phyloP scores from a whole-genome alignment of 2,888 invertebrate species.

The Pollenia amentaria region DNA sequence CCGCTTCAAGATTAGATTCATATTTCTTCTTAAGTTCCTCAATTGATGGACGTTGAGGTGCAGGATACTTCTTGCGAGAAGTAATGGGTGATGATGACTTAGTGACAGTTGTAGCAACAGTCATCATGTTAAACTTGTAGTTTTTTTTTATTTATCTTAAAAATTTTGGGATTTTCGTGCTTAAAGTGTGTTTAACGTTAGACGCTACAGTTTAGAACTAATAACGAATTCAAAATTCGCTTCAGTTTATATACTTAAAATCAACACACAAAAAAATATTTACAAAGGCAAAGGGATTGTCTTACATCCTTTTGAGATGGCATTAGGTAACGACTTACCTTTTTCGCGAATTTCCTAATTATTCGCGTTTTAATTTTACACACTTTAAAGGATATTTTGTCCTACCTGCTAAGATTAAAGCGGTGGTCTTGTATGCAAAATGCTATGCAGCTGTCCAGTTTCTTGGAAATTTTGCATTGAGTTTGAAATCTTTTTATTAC shows the following conservation, averaged over 20 bases:
- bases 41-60: slow-evolving; percentile 68
- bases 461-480: neutral
- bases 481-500: neutral
- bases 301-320: neutral
- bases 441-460: slow-evolving; percentile 28
- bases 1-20: neutral
- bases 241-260: slow-evolving; percentile 9
- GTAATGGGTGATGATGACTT: neutral
- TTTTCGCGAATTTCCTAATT: slow-evolving; percentile 25
- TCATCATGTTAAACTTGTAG: slow-evolving; percentile 10
- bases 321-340: neutral
- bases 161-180: neutral
- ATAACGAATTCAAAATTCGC: neutral
- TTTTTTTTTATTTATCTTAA: neutral
- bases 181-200: slow-evolving; percentile 36
- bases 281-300: neutral
- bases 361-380: slow-evolving; percentile 4
- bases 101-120: neutral
- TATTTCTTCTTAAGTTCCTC: slow-evolving; percentile 23
- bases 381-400: neutral
- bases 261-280: neutral
- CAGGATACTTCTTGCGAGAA: slow-evolving; percentile 35
- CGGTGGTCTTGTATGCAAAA: neutral
- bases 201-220: slow-evolving; percentile 58
- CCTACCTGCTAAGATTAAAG: slow-evolving; percentile 19